Evolutionary conservation across 2,888 invertebrate species (phyloP).

Genomic region (Lasioglossum marginatum): DNA sequence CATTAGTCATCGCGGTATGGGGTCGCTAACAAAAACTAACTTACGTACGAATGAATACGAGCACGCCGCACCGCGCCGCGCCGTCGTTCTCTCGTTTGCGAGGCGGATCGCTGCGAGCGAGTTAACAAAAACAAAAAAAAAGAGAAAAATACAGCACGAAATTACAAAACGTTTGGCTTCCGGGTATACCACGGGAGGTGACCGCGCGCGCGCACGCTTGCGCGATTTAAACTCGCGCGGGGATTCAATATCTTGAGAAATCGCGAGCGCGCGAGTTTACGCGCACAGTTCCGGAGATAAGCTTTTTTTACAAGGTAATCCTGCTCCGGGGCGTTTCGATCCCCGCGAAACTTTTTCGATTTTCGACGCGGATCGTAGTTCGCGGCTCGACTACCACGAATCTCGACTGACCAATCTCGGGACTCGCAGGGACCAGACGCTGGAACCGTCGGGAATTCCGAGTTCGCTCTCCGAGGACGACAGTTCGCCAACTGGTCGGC

Average conservation of each 20-base stretch:
- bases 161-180: slow-evolving; percentile 14
- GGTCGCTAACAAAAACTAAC: slow-evolving; percentile 73
- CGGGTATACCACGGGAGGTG: not conserved
- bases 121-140: not conserved
- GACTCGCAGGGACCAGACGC: not conserved
- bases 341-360: slow-evolving; percentile 48
- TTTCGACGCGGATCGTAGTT: slow-evolving; percentile 49
- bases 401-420: slow-evolving; percentile 60
- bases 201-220: not conserved
- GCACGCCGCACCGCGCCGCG: slow-evolving; percentile 9
- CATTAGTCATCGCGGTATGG: slow-evolving; percentile 77
- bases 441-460: slow-evolving; percentile 39
- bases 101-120: not conserved
- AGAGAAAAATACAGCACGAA: slow-evolving; percentile 35
- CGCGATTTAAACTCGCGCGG: not conserved
- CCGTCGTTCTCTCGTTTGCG: slow-evolving; percentile 5
- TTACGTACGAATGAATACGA: slow-evolving; percentile 74
- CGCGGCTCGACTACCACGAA: slow-evolving; percentile 37
- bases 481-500: slow-evolving; percentile 72
- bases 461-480: slow-evolving; percentile 37
- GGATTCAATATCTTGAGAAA: slow-evolving; percentile 17
- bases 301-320: slow-evolving; percentile 32
- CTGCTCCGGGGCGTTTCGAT: slow-evolving; percentile 4
- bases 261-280: slow-evolving; percentile 10
- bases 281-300: slow-evolving; percentile 31